Base-by-base conservation (phyloP, 2,797 vertebrate species). In the Erpetoichthys calabaricus region DNA sequence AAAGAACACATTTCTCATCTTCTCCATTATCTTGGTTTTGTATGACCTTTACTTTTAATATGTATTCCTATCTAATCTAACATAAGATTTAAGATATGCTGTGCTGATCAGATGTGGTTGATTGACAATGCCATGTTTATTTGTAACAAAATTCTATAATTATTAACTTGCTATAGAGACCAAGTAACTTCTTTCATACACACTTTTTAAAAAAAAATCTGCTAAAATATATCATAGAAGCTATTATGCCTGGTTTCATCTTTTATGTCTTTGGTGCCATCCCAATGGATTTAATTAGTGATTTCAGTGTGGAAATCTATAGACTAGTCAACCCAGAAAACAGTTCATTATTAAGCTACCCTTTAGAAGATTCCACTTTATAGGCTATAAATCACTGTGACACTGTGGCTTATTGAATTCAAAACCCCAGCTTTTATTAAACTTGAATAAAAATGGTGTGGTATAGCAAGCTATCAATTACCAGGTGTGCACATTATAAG, bases 241-340 rank as follows among this genome's bases (percentile, higher is more conserved):
- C 71, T 75, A 75, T 76, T 79, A 64, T 62, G 52, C 10, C 57
- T 73, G 61, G 55, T 61, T 25, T 67, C 68, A 65, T 62, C 64
- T 53, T 62, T 53, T 65, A 45, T 69, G 68, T 64, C 49, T 64
- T 63, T 75, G 69, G 67, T 74, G 72, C 67, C 45, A 68, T 77
- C 74, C 65, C 72, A 69, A 58, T 59, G 64, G 60, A 67, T 71
- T 73, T 79, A 84, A 84, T 85, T 83, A 85, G 68, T 74, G 67
- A 59, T 65, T 8, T 64, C n/a, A 64, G 65, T 67, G 69, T 64
- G 67, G 67, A 70, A 68, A 77, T 77, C 72, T 73, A 70, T 70
- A 0, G 63, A 64, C 61, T 60, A 60, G 46, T 59, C 59, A 67
- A 65, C 68, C 61, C 60, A 66, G 70, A 67, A 70, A 69, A 64